Base-by-base conservation (phyloP, 1,140 invertebrate species). In the Nautilus pompilius region DNA sequence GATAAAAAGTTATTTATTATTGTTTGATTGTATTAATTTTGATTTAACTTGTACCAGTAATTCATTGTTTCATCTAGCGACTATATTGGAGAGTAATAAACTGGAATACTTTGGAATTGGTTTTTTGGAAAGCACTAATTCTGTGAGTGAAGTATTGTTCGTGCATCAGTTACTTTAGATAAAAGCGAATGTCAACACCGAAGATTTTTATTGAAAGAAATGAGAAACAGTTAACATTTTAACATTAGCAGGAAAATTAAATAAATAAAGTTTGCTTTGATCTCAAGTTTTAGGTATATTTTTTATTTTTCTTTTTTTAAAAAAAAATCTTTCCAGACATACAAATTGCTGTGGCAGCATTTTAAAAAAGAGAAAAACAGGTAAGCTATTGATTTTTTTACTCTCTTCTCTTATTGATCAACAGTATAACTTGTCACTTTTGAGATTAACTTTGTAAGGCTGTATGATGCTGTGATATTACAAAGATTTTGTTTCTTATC, bases 351-450 rank as follows among this genome's bases (percentile, higher is more conserved):
- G 48, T 79, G 71, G 72, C 53, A 66, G 30, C 71, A 76, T 68
- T 79, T 79, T 55, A 75, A 73, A 66, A 69, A 73, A 49, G 67
- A 77, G 45, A 61, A 51, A 45, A 75, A 78, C 22, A 74, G 63
- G 76, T 78, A 69, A 63, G 62, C 45, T 34, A 10, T 49, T 32
- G 24, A 24, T 5, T 26, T 5, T 29, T n/a, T 28, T n/a, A 56
- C 15, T 13, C 41, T 56, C n/a, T 36, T 56, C 34, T 13, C 13
- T 13, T 29, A 8, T 54, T 6, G 34, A 54, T 17, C 34, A 13
- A n/a, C 29, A 4, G 17, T 36, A 24, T 59, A 22, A 45, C 8
- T 45, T 22, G 57, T n/a, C n/a, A n/a, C n/a, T n/a, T n/a, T n/a
- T n/a, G n/a, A n/a, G n/a, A n/a, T 55, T 55, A 13, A 55, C 17